Evolutionary conservation across 2,888 invertebrate genomes (phyloP), one percentile per base, ranked within the genome.

Genomic region (Tortrix viridana): DNA sequence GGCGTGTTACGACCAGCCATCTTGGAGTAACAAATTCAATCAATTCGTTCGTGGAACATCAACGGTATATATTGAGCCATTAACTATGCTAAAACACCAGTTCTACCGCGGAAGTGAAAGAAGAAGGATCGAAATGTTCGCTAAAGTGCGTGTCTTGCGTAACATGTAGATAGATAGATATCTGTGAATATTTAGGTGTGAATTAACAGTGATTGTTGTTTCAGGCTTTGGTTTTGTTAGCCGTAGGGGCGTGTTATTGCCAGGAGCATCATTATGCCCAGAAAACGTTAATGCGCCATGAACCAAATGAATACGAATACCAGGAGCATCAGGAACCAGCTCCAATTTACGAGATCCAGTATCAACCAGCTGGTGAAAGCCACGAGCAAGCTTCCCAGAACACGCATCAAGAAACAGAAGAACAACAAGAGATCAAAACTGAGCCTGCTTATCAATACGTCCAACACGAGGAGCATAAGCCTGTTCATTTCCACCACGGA

Each of bases 11-110:
- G 83, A 86, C 84, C 86, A 84, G 82, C 85, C 84, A 82, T 86
- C 85, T 84, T 78, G 83, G 66, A 80, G 82, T 80, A 80, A 79
- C 81, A 85, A 88, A 88, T 86, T 84, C 87, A 87, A 85, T 86
- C 89, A 87, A 84, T 88, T 88, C 88, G 86, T 87, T 89, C 90
- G 85, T 89, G 89, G 89, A 88, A 89, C 91, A 86, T 90, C 89
- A 89, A 87, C 84, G 77, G 86, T 92, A 92, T 92, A 92, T 91
- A 92, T 90, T 89, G 88, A 85, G 88, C 85, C 88, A 85, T 89
- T 86, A 82, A 83, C 84, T 86, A 86, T 88, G 87, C 84, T 86
- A 87, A 89, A 88, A 85, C 88, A 89, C 82, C 91, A 92, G 90
- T 92, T 86, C 82, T 81, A 86, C 85, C 74, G 74, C 86, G 88